These are phyloP conservation scores for Recurvirostra avosetta DNA, from an alignment of 2,113 vertebrate species.

Conservation along the genomic window DNA sequence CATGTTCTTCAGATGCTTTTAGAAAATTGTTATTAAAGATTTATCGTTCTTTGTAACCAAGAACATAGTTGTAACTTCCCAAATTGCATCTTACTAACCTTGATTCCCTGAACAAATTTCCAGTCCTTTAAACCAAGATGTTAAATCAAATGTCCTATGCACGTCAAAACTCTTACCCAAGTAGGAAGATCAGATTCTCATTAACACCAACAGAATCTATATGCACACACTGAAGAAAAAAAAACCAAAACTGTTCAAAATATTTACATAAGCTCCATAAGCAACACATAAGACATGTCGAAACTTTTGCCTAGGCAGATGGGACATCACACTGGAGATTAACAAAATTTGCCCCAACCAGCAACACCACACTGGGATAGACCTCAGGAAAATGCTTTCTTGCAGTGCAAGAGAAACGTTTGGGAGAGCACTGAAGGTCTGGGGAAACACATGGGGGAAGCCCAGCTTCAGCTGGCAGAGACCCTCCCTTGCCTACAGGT, in stretches of 20 bases:
- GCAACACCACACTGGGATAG: fast-evolving
- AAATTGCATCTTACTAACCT: background rate
- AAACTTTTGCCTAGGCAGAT: background rate
- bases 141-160: background rate
- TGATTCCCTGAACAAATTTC: background rate
- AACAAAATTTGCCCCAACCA: background rate
- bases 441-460: background rate
- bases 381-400: background rate
- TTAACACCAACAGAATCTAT: background rate
- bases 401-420: background rate
- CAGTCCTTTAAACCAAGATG: background rate
- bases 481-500: background rate
- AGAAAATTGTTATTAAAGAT: background rate
- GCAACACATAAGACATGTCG: background rate
- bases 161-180: background rate
- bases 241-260: background rate
- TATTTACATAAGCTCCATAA: background rate
- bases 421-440: background rate
- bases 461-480: background rate
- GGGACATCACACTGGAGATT: background rate
- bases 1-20: background rate
- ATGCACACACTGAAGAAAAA: background rate
- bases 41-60: background rate
- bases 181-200: background rate
- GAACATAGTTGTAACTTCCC: background rate